phyloP scores from a whole-genome alignment of 2,797 vertebrate species.

The Enteromius thamalakanensis region DNA sequence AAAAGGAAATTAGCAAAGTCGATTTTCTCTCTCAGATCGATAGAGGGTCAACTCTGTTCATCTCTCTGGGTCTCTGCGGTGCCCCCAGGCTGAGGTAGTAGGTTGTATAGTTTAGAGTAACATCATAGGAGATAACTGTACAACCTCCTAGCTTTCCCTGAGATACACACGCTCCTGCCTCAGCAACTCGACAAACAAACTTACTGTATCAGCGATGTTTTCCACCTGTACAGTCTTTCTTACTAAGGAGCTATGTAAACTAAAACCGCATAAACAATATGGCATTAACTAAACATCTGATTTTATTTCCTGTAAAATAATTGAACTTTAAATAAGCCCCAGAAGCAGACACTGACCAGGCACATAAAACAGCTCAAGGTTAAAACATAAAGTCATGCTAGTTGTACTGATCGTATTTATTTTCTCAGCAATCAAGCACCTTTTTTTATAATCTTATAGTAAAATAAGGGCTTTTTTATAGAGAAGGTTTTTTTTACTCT shows the following conservation, averaged over 20 bases:
- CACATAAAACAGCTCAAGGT: background rate
- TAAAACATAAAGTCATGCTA: background rate
- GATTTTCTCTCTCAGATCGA: background rate
- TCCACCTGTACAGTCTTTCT: background rate
- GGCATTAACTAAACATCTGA: background rate
- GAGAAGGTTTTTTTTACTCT: background rate
- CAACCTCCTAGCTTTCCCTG: constrained; percentile 98
- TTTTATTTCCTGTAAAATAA: background rate
- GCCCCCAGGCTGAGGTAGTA: constrained; percentile 97
- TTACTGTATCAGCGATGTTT: constrained; percentile 6
- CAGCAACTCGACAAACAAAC: constrained; percentile 55
- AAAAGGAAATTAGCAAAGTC: background rate
- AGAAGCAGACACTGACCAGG: constrained; percentile 5
- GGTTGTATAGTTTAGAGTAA: constrained; percentile 98
- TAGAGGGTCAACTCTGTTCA: background rate
- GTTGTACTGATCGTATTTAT: background rate
- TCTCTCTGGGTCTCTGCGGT: constrained; percentile 68
- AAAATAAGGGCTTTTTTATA: too few species aligned
- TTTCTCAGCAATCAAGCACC: background rate
- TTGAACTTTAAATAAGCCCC: background rate
- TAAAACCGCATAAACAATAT: background rate
- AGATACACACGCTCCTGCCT: constrained; percentile 79
- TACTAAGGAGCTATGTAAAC: background rate
- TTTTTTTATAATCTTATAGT: background rate
- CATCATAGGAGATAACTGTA: constrained; percentile 96